Evolutionary conservation across 1,140 invertebrate genomes (phyloP).

Genomic region (Propsilocerus akamusi): DNA sequence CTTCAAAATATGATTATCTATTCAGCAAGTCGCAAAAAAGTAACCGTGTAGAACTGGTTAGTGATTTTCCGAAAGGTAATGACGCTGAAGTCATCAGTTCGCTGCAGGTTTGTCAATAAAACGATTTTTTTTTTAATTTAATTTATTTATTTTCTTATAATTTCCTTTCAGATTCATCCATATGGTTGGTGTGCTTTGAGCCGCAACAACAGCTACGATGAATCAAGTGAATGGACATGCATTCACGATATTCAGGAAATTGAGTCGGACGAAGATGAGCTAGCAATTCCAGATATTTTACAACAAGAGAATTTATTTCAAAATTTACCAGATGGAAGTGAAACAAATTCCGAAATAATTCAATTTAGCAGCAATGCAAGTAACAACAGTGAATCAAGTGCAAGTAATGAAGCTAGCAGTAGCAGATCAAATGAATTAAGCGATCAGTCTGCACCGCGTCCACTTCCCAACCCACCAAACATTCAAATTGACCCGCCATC

Average conservation of each 20-base stretch:
- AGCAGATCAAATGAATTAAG: conserved; percentile 9
- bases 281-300: conserved; percentile 11
- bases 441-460: conserved; percentile 7
- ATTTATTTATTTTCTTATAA: conserved; percentile 4
- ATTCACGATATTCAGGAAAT: conserved; percentile 76
- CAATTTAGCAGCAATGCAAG: conserved; percentile 9
- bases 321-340: background rate
- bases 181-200: conserved; percentile 78
- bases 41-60: conserved; percentile 76
- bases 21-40: conserved; percentile 50
- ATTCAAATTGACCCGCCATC: background rate
- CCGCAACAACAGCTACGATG: conserved; percentile 68
- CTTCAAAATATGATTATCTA: conserved; percentile 58
- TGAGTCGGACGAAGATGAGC: conserved; percentile 27
- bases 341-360: conserved; percentile 13
- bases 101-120: conserved; percentile 35
- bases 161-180: conserved; percentile 50
- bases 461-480: background rate
- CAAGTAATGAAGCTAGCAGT: background rate
- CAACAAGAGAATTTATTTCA: background rate
- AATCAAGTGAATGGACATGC: conserved; percentile 83
- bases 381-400: background rate
- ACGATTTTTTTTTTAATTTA: conserved; percentile 2
- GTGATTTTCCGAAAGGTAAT: conserved; percentile 70
- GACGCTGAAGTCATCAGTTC: conserved; percentile 81